A percentile compares a stretch with the other conserved stretches of the same genome.
Conservation (phyloP, 2,113 vertebrate genomes). For the Opisthocomus hoazin region DNA sequence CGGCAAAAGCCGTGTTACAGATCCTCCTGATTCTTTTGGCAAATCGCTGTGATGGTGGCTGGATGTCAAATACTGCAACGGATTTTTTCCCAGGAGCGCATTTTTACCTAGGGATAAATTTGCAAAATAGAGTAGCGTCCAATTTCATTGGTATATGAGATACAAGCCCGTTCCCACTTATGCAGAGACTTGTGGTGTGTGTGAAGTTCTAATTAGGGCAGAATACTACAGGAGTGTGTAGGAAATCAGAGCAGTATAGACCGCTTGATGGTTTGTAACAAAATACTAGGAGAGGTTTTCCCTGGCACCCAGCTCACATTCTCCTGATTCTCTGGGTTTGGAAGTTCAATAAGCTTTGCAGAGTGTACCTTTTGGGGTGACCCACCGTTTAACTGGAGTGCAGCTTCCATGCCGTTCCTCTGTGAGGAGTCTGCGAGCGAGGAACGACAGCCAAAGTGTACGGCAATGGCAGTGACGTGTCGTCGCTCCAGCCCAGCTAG, state of each 20-base stretch:
- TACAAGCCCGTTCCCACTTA: neutral
- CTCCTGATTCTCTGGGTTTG: neutral
- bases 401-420: neutral
- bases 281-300: neutral
- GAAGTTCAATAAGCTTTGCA: neutral
- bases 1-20: neutral
- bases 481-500: neutral
- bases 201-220: neutral
- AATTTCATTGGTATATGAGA: neutral
- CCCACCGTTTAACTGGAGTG: neutral
- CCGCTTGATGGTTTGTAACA: neutral
- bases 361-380: neutral
- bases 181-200: neutral
- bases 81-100: neutral
- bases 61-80: neutral
- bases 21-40: neutral
- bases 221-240: neutral
- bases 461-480: fast-evolving
- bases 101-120: neutral
- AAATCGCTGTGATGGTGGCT: neutral
- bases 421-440: neutral
- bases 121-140: neutral
- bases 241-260: neutral
- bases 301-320: neutral
- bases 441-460: neutral